Conservation (phyloP, 2,113 vertebrate genomes). For the Cheilinus undulatus region DNA sequence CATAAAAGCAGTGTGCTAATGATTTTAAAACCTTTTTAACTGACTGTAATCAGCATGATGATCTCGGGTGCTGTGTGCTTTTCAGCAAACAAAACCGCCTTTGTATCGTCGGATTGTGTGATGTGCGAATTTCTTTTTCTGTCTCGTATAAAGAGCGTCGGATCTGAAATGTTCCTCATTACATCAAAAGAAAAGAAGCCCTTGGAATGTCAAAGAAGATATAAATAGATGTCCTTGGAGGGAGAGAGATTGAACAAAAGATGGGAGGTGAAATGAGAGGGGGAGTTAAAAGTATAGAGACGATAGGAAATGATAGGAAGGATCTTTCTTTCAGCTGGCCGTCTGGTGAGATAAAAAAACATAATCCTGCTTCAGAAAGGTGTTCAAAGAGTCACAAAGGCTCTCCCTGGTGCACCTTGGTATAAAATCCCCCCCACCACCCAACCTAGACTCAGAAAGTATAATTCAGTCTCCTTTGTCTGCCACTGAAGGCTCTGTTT, state of each 20-base stretch:
- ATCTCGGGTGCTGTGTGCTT: constrained; percentile 70
- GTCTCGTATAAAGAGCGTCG: constrained; percentile 34
- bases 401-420: constrained; percentile 70
- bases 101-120: constrained; percentile 19
- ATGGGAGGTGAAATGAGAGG: constrained; percentile 50
- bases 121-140: constrained; percentile 23
- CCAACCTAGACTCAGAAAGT: constrained; percentile 58
- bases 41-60: constrained; percentile 83
- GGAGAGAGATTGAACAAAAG: constrained; percentile 46
- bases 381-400: constrained; percentile 70
- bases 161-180: constrained; percentile 64
- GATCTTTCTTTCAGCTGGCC: constrained; percentile 67
- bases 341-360: constrained; percentile 71
- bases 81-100: constrained; percentile 10
- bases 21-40: constrained; percentile 83
- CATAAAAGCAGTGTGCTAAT: constrained; percentile 52
- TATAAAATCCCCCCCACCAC: constrained; percentile 53
- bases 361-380: constrained; percentile 76
- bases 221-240: constrained; percentile 59
- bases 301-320: constrained; percentile 63
- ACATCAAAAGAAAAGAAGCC: constrained; percentile 58
- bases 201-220: constrained; percentile 56
- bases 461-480: constrained; percentile 74
- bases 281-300: constrained; percentile 61
- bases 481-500: constrained; percentile 42